Conservation (phyloP, 2,797 vertebrate species). For the Chromobotia macracanthus region DNA sequence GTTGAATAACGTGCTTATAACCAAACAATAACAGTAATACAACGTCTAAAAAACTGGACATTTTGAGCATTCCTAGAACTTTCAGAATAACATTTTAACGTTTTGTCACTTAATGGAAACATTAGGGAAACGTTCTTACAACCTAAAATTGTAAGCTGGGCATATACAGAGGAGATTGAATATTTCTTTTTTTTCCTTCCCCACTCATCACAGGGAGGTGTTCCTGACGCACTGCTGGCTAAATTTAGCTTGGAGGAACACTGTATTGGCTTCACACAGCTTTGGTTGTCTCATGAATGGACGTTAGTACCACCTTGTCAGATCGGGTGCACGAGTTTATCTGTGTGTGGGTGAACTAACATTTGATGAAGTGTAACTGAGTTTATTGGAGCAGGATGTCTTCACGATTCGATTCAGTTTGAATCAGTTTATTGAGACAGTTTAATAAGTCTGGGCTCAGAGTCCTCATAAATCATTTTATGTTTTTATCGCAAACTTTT, state of each 20-base stretch:
- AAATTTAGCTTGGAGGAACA: slow-evolving; percentile 38
- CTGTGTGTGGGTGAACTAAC: slow-evolving; percentile 21
- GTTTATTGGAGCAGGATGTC: not conserved
- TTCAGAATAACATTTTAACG: too few species aligned
- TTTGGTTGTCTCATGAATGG: slow-evolving; percentile 24
- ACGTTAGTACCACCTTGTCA: slow-evolving; percentile 42
- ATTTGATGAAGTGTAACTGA: slow-evolving; percentile 12
- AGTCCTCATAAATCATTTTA: too few species aligned
- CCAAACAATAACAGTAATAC: too few species aligned
- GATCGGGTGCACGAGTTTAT: slow-evolving; percentile 27
- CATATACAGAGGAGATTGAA: slow-evolving; percentile 20
- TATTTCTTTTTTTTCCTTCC: not conserved
- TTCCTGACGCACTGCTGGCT: slow-evolving; percentile 35
- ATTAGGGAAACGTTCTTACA: too few species aligned
- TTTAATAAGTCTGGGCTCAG: not conserved
- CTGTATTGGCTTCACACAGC: slow-evolving; percentile 24
- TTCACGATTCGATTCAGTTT: slow-evolving; percentile 56
- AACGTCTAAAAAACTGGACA: too few species aligned
- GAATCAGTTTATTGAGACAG: too few species aligned
- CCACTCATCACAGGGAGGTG: slow-evolving; percentile 16
- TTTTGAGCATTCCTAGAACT: too few species aligned
- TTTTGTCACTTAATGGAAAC: too few species aligned
- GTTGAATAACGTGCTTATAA: too few species aligned
- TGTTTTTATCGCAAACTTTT: too few species aligned
- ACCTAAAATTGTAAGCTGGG: too few species aligned